Percentiles rank a stretch among this genome's conserved stretches.
These are phyloP conservation scores for Notodonta dromedarius DNA, from an alignment of 2,888 invertebrate genomes.

Conservation along the genomic window DNA sequence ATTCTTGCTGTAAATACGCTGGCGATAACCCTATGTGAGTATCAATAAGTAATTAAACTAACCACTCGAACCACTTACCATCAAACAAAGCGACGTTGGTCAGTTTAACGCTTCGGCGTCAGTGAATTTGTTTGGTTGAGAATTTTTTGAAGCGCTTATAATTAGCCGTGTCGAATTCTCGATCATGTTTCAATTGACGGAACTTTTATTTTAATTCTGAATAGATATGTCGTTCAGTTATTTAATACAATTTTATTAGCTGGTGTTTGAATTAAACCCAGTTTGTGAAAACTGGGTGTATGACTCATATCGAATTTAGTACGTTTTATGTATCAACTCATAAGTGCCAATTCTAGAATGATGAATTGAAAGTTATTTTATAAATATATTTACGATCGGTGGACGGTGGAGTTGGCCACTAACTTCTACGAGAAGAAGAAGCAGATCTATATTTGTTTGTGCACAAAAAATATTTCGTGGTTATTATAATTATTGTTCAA, in stretches of 20 bases:
- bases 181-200: conserved; percentile 38
- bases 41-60: conserved; percentile 61
- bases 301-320: no score
- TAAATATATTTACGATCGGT: no score
- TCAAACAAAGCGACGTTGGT: conserved; percentile 48
- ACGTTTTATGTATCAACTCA: no score
- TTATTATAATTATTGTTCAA: conserved; percentile 29
- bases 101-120: conserved; percentile 31
- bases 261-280: neutral
- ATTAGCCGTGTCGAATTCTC: conserved; percentile 39
- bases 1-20: neutral
- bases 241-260: neutral
- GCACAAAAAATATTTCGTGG: neutral
- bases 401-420: no score
- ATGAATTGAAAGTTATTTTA: no score
- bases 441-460: neutral
- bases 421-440: no score
- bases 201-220: conserved; percentile 21
- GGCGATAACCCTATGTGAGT: conserved; percentile 27
- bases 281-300: neutral
- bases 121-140: conserved; percentile 40
- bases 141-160: conserved; percentile 31
- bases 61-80: conserved; percentile 49
- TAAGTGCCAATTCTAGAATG: no score
- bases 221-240: conserved; percentile 14